phyloP scores from a whole-genome alignment of 2,797 vertebrate genomes.

The Esox lucius region DNA sequence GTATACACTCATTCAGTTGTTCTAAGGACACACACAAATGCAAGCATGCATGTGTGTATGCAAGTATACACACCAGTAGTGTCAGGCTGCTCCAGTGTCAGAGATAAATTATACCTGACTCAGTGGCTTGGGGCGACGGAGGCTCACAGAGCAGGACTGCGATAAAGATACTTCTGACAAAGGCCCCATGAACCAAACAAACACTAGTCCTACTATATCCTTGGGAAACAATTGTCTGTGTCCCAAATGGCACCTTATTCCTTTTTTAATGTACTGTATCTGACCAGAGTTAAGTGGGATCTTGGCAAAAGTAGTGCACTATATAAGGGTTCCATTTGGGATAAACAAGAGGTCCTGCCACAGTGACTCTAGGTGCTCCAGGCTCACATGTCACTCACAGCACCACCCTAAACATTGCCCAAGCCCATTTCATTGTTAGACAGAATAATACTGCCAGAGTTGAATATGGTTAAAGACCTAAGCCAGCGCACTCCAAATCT shows the following conservation, averaged over 20 bases:
- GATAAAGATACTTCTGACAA: slow-evolving; percentile 75
- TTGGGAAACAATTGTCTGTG: background rate
- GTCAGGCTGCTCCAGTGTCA: slow-evolving; percentile 58
- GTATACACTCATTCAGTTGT: background rate
- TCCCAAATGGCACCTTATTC: background rate
- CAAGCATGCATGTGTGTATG: slow-evolving; percentile 10
- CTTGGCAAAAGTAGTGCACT: background rate
- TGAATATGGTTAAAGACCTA: slow-evolving; percentile 22
- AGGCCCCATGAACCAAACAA: slow-evolving; percentile 72
- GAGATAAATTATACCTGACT: slow-evolving; percentile 73
- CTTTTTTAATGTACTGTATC: background rate
- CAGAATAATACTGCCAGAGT: slow-evolving; percentile 23
- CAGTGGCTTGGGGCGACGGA: slow-evolving; percentile 64
- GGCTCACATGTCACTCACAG: slow-evolving; percentile 72
- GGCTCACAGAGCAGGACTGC: slow-evolving; percentile 61
- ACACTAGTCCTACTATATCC: slow-evolving; percentile 41
- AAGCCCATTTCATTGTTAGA: slow-evolving; percentile 28
- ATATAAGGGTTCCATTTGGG: background rate
- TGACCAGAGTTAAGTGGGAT: background rate
- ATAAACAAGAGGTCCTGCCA: slow-evolving; percentile 56
- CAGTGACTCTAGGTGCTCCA: slow-evolving; percentile 62
- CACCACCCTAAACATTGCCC: slow-evolving; percentile 61
- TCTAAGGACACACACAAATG: slow-evolving; percentile 25
- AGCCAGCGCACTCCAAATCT: slow-evolving; percentile 24
- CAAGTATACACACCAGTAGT: slow-evolving; percentile 10